These are phyloP conservation scores for Laticauda laticaudata DNA, from an alignment of 2,113 vertebrate species.

Conservation along the genomic window DNA sequence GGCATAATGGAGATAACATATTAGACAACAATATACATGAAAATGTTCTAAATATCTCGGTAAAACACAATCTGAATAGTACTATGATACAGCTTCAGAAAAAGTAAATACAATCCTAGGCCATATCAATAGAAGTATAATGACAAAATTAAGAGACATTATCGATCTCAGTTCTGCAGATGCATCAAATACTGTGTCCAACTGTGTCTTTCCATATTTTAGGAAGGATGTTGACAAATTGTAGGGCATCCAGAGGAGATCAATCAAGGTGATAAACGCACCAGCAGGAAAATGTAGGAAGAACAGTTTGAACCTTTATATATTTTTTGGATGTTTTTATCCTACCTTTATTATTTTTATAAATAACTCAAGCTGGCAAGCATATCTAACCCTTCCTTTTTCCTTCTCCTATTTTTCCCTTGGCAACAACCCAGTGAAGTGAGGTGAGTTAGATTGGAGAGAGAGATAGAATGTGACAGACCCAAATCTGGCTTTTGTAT, in stretches of 20 bases:
- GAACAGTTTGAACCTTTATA: neutral
- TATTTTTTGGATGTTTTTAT: neutral
- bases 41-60: neutral
- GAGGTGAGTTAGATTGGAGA: neutral
- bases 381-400: neutral
- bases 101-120: neutral
- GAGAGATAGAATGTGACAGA: neutral
- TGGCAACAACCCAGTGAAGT: neutral
- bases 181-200: neutral
- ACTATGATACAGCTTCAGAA: neutral
- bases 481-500: neutral
- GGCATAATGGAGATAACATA: neutral
- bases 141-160: neutral
- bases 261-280: neutral
- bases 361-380: neutral
- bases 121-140: neutral
- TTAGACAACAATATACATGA: neutral
- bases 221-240: neutral
- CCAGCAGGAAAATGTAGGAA: neutral
- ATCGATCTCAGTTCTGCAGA: neutral
- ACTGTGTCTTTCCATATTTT: neutral
- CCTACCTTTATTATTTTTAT: neutral
- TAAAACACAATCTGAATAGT: neutral
- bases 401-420: neutral
- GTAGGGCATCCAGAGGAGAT: neutral